Evolutionary conservation across 2,113 vertebrate genomes (phyloP), one percentile per base, ranked within the genome.

Genomic region (Hyperopisus bebe): DNA sequence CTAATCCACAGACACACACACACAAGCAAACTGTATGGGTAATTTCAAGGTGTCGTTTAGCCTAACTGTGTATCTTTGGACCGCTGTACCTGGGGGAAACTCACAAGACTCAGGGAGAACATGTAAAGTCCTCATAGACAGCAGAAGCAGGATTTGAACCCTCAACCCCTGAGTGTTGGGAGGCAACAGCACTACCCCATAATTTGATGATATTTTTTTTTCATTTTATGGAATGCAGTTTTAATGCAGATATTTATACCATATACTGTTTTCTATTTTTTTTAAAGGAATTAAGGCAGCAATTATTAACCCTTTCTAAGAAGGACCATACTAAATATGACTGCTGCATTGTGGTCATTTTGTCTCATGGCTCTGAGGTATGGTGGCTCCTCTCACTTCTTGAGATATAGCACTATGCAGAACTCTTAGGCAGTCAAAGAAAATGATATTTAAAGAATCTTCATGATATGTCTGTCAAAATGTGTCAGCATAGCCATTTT

Each of bases 311-410:
- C 27, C 93, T 99, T 93, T 95, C 96, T 0, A 95, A 1, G 90
- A 92, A 0, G 85, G 96, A 99, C 92, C 98, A 99, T 91, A 90
- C 93, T 0, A 24, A 92, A 0, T 94, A 94, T 91, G 97, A 98
- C 95, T 99, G 98, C 94, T 99, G 98, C 5, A 90, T 97, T 0
- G 97, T 99, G n/a, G 92, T 98, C 90, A 96, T 99, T 86, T 96
- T 99, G 3, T 99, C 98, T 44, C 98, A 99, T 0, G 98, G 98
- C 27, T 96, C 96, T 39, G 96, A 98, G 97, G 98, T 99, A 93
- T 90, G 10, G 62, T 70, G n/a, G 3, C n/a, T 13, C 9, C 62
- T 31, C 62, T 31, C 62, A 13, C 10, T 70, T 70, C n/a, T 31
- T 70, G 62, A 70, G 62, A 11, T 70, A 70, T 4, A 70, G 9